Evolutionary conservation across 2,888 invertebrate genomes (phyloP).

Genomic region (Endomychus coccineus): DNA sequence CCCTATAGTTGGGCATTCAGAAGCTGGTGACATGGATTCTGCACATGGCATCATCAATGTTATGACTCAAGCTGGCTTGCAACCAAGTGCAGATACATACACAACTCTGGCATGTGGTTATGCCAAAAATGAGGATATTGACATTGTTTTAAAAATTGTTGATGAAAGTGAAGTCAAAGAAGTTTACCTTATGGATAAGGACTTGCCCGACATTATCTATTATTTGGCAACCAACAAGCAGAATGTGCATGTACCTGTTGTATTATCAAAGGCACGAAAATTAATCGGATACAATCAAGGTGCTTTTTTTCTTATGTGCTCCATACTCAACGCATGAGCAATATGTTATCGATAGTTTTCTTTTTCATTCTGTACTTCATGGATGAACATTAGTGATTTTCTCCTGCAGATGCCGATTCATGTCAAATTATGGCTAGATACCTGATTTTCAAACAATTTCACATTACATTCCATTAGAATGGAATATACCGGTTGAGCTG

Average conservation of each 20-base stretch:
- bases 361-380: too few species aligned
- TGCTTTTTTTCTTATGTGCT: too few species aligned
- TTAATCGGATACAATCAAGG: conserved; percentile 69
- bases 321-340: too few species aligned
- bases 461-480: too few species aligned
- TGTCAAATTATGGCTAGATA: too few species aligned
- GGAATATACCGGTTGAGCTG: too few species aligned
- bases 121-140: conserved; percentile 70
- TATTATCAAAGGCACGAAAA: conserved; percentile 56
- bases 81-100: conserved; percentile 72
- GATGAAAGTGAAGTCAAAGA: conserved; percentile 59
- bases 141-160: conserved; percentile 51
- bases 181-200: conserved; percentile 60
- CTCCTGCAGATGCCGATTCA: too few species aligned
- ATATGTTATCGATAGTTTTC: too few species aligned
- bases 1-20: conserved; percentile 76
- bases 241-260: conserved; percentile 53
- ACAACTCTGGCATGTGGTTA: conserved; percentile 67
- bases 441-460: too few species aligned
- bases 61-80: conserved; percentile 71
- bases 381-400: too few species aligned
- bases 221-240: conserved; percentile 61
- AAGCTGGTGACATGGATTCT: conserved; percentile 70
- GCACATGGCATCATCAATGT: conserved; percentile 69
- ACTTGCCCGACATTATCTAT: conserved; percentile 66